Evolutionary conservation across 2,888 invertebrate species (phyloP).

Genomic region (Cheilosia variabilis): DNA sequence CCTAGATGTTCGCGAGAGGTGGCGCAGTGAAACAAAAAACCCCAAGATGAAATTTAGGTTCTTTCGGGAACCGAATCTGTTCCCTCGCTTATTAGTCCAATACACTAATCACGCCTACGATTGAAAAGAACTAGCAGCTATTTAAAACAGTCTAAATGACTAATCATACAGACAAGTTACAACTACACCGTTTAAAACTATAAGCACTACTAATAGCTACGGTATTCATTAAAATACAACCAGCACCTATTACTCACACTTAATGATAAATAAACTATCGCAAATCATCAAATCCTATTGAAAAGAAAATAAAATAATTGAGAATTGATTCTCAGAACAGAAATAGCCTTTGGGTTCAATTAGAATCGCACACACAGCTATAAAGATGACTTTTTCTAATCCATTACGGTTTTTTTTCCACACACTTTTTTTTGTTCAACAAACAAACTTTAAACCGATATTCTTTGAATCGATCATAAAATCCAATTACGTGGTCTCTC

Average conservation of each 20-base stretch:
- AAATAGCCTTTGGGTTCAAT: not conserved
- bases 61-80: too few species aligned
- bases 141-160: too few species aligned
- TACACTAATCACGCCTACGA: too few species aligned
- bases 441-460: not conserved
- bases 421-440: not conserved
- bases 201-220: not conserved
- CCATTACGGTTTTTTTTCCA: not conserved
- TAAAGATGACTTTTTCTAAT: not conserved
- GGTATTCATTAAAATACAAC: not conserved
- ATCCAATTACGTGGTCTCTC: slow-evolving; percentile 20
- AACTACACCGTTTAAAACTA: not conserved
- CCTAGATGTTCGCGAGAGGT: too few species aligned
- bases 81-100: too few species aligned
- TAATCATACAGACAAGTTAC: too few species aligned
- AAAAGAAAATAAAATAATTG: not conserved
- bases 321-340: not conserved
- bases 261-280: slow-evolving; percentile 9
- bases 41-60: too few species aligned
- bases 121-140: too few species aligned
- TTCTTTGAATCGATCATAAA: slow-evolving; percentile 14
- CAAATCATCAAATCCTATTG: slow-evolving; percentile 11
- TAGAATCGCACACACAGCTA: not conserved
- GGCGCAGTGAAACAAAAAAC: too few species aligned
- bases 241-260: not conserved